Conservation (phyloP, 2,113 vertebrate genomes). For the Alosa alosa region DNA sequence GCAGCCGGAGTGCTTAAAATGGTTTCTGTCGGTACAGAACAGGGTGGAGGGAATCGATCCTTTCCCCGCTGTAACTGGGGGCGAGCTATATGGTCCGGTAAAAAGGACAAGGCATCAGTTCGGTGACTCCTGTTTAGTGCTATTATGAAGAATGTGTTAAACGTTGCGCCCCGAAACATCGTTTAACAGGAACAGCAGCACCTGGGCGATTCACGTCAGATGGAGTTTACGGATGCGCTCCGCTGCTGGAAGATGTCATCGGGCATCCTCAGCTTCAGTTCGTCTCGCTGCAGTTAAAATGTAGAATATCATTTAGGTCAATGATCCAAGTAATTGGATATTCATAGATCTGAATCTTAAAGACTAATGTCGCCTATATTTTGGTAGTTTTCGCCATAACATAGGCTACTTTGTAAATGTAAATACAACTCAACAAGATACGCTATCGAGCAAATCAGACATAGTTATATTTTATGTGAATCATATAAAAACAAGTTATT, state of each 20-base stretch:
- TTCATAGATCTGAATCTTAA: not conserved
- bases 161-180: not conserved
- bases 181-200: not conserved
- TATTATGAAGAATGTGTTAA: not conserved
- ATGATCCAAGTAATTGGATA: not conserved
- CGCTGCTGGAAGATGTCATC: constrained; percentile 3
- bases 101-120: not conserved
- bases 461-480: not conserved
- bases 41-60: constrained; percentile 25
- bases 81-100: not conserved
- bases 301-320: not conserved
- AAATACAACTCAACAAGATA: not conserved
- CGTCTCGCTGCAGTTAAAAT: not conserved
- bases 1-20: constrained; percentile 28
- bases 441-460: not conserved
- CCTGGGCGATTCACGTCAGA: not conserved
- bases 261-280: not conserved
- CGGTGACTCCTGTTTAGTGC: not conserved
- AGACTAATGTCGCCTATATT: not conserved
- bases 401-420: not conserved
- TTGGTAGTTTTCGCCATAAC: no score
- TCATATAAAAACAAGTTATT: not conserved
- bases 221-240: not conserved
- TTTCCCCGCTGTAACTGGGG: constrained; percentile 1
- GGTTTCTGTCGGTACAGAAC: constrained; percentile 23